phyloP scores from a whole-genome alignment of 2,888 invertebrate species.

The Capitulum mitella region DNA sequence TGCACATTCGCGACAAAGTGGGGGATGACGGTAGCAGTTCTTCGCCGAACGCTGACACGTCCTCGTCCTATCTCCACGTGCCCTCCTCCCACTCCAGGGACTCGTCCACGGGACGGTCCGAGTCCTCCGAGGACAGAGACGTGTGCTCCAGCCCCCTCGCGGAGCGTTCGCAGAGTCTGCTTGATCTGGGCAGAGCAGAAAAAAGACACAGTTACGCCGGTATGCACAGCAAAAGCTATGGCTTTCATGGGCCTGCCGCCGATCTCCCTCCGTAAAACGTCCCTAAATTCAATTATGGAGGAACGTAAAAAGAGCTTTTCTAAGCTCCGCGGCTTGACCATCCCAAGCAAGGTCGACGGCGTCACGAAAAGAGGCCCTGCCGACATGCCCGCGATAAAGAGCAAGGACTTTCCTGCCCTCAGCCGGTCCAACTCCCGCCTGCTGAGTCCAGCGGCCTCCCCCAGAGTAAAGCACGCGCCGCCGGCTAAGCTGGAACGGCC shows the following conservation, averaged over 20 bases:
- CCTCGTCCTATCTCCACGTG: background rate
- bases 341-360: conserved; percentile 62
- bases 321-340: conserved; percentile 77
- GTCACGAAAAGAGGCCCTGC: conserved; percentile 52
- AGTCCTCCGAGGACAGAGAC: background rate
- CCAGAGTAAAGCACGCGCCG: background rate
- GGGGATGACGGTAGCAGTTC: too few species aligned
- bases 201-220: conserved; percentile 4
- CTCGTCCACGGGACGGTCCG: background rate
- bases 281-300: conserved; percentile 67
- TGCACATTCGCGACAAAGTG: background rate
- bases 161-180: background rate
- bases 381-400: conserved; percentile 76
- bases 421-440: background rate
- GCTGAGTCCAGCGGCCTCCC: background rate
- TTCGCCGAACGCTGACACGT: background rate
- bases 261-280: conserved; percentile 51
- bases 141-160: background rate
- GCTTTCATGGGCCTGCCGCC: background rate
- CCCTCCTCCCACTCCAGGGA: background rate
- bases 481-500: background rate
- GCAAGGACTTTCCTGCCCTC: conserved; percentile 39
- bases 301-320: conserved; percentile 73
- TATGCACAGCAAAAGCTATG: background rate
- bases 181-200: background rate